A percentile compares a stretch with the other conserved stretches of the same genome.
Conservation (phyloP, 2,113 vertebrate genomes). For the Excalfactoria chinensis region DNA sequence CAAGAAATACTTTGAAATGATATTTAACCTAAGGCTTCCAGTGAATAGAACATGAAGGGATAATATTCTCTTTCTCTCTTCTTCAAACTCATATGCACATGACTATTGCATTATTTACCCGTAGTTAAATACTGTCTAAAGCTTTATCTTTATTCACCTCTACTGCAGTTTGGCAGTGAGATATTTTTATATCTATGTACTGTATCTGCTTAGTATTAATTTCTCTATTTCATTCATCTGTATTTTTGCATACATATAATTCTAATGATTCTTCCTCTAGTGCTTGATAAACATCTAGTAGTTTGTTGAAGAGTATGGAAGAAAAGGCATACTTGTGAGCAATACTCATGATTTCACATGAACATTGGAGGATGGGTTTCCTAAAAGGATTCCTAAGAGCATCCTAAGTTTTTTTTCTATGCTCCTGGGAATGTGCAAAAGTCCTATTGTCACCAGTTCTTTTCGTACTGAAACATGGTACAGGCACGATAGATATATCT, state of each 20-base stretch:
- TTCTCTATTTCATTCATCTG: neutral
- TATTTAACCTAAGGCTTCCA: conserved; percentile 66
- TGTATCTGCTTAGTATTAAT: neutral
- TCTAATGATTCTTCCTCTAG: neutral
- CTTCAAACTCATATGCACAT: neutral
- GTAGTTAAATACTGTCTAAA: conserved; percentile 8
- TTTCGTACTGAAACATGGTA: neutral
- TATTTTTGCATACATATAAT: neutral
- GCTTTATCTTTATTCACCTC: neutral
- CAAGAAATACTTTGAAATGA: conserved; percentile 68
- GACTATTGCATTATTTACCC: conserved; percentile 37
- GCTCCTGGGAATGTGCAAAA: neutral
- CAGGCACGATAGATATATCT: neutral
- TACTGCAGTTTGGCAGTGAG: neutral
- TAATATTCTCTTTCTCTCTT: neutral
- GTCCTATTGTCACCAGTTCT: neutral
- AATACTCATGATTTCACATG: fast-evolving
- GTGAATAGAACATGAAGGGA: conserved; percentile 38
- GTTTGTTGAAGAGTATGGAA: neutral
- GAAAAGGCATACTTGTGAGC: neutral
- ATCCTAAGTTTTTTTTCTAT: neutral
- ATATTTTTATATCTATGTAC: neutral
- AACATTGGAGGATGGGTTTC: neutral
- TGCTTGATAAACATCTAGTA: neutral
- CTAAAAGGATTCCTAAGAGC: neutral